Base-by-base conservation (phyloP, 53 echinoderm and acorn worm genomes). In the Mesocentrotus franciscanus region DNA sequence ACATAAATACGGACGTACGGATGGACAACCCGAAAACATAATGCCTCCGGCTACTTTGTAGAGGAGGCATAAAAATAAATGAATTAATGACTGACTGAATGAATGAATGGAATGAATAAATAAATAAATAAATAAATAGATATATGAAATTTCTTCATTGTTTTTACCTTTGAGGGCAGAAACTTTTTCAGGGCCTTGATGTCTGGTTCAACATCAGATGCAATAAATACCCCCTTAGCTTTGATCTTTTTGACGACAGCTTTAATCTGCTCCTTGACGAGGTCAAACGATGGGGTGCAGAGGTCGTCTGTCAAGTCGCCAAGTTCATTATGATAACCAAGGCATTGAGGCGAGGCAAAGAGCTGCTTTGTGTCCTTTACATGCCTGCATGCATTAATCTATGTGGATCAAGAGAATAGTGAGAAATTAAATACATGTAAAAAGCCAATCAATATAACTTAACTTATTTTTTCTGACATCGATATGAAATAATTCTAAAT, bases 321-420 rank as follows among this genome's bases (percentile, higher is more conserved):
- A 62, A 96, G 95, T 85, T 99, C 99, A 74, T 97, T 96, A 95
- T 95, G 93, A 84, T 97, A 96, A 10, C 99, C 99, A 16, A 99
- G 98, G 91, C 99, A 99, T 95, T 99, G 99, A 0, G 99, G 96
- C 32, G 99, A 98, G 34, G 97, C 99, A 93, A 99, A 99, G 39
- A 99, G 95, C 3, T 99, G 99, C 15, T 85, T 68, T 33, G 62
- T 36, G n/a, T 71, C 85, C 12, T 81, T 60, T 36, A 96, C 97
- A 79, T 98, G 96, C 56, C 90, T 85, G 81, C 98, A 98, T 22
- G 95, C 98, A 64, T 96, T 98, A 36, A 95, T 95, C 98, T 98
- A 92, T 55, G 33, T 60, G 71, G 33, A 60, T 90, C n/a, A 60
- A 90, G 20, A 68, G 24, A 33, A 70, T 32, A 68, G 16, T 24